A percentile compares a stretch with the other conserved stretches of the same genome.
These are phyloP conservation scores for Trichonephila clavipes DNA, from an alignment of 1,140 invertebrate species.

Conservation along the genomic window DNA sequence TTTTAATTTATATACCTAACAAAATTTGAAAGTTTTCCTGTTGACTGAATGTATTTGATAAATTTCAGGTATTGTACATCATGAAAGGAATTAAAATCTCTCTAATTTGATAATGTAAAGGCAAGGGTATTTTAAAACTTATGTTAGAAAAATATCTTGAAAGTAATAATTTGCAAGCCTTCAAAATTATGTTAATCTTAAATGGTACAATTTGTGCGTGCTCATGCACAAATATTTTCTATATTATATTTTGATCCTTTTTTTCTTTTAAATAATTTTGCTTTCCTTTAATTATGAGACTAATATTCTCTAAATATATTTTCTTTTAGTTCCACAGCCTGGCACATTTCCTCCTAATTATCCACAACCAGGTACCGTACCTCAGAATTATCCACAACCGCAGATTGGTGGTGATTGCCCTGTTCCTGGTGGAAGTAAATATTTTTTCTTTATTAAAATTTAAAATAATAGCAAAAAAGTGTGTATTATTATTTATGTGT, in stretches of 20 bases:
- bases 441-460: background rate
- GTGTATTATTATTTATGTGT: background rate
- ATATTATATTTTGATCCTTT: background rate
- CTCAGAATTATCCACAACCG: background rate
- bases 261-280: background rate
- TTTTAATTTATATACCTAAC: too few species aligned
- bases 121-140: too few species aligned
- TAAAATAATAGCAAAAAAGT: background rate
- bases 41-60: background rate
- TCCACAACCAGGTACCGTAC: background rate
- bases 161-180: background rate
- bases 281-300: background rate
- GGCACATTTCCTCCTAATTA: background rate
- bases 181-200: background rate
- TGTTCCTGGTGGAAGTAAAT: background rate
- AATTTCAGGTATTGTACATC: background rate
- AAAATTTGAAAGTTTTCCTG: too few species aligned
- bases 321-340: background rate
- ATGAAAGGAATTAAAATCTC: too few species aligned
- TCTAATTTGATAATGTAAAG: too few species aligned
- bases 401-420: background rate
- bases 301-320: background rate
- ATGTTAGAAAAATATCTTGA: background rate
- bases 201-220: background rate
- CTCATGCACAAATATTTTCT: too few species aligned